Percentiles rank a stretch among this genome's conserved stretches.
These are phyloP conservation scores for Lateolabrax maculatus DNA, from an alignment of 2,797 vertebrate genomes.

Conservation along the genomic window DNA sequence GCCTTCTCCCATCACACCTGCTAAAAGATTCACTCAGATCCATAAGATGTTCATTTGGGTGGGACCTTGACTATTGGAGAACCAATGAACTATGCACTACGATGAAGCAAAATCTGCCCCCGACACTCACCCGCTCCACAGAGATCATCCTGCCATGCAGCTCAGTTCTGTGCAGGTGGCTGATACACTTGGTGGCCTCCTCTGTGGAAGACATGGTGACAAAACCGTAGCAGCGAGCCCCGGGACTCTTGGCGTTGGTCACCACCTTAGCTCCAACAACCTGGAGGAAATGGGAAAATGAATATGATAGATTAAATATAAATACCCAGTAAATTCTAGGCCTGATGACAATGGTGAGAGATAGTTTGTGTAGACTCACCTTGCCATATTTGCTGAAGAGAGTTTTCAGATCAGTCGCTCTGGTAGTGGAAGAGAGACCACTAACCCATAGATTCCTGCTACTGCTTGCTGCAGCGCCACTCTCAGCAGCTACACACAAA, in stretches of 20 bases:
- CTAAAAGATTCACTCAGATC: not conserved
- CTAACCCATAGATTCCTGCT: slow-evolving; percentile 98
- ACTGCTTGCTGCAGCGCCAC: slow-evolving; percentile 77
- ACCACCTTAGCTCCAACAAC: slow-evolving; percentile 98
- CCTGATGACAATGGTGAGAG: fast-evolving
- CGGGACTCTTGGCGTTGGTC: slow-evolving; percentile 97
- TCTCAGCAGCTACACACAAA: slow-evolving; percentile 68
- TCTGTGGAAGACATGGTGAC: slow-evolving; percentile 96
- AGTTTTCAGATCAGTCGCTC: slow-evolving; percentile 97
- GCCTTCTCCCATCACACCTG: not conserved
- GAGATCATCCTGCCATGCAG: slow-evolving; percentile 98
- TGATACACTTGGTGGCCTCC: slow-evolving; percentile 95
- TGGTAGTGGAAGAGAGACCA: slow-evolving; percentile 96
- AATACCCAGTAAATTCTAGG: fast-evolving
- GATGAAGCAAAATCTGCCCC: fast-evolving
- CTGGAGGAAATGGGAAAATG: slow-evolving; percentile 79
- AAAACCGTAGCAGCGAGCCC: slow-evolving; percentile 97
- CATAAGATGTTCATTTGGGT: not conserved
- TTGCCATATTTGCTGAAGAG: slow-evolving; percentile 99
- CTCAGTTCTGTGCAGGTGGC: slow-evolving; percentile 95
- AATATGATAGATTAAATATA: not conserved
- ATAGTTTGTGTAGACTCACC: slow-evolving; percentile 73
- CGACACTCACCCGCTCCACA: slow-evolving; percentile 90
- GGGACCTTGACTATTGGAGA: not conserved
- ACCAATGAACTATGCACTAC: not conserved